Conservation (phyloP, 2,797 vertebrate genomes). For the Channallabes apus region DNA sequence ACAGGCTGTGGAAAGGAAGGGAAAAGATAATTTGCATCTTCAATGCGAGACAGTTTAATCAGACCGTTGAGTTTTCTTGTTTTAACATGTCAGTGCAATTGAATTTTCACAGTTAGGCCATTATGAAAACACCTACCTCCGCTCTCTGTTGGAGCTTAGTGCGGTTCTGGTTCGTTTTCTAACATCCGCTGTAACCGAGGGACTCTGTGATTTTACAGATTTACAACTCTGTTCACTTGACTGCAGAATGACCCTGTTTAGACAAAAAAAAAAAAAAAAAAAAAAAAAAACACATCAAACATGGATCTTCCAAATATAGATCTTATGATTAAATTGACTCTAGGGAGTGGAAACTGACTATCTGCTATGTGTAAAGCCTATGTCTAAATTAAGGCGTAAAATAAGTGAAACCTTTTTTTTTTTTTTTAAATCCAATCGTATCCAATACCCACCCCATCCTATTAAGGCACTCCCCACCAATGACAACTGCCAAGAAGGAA, state of each 20-base stretch:
- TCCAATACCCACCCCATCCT: no score
- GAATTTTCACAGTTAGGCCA: neutral
- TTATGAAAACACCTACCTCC: slow-evolving; percentile 75
- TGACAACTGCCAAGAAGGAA: no score
- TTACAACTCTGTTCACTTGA: slow-evolving; percentile 85
- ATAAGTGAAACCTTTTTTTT: no score
- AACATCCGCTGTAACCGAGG: slow-evolving; percentile 82
- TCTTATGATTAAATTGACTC: slow-evolving; percentile 61
- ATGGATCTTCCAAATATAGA: neutral
- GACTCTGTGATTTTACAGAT: slow-evolving; percentile 75
- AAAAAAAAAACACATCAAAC: neutral
- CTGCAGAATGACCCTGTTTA: slow-evolving; percentile 84
- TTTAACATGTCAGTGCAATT: neutral
- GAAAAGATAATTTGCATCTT: slow-evolving; percentile 38
- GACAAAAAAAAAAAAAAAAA: slow-evolving; percentile 32
- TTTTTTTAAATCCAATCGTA: no score
- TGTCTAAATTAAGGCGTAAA: no score
- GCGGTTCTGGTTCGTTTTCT: slow-evolving; percentile 92
- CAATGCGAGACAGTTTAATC: neutral
- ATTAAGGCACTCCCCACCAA: no score
- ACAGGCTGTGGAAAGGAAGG: slow-evolving; percentile 74
- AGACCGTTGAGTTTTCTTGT: neutral
- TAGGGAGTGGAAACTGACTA: slow-evolving; percentile 65
- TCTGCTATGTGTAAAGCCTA: neutral
- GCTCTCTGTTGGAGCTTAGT: slow-evolving; percentile 79